phyloP scores from a whole-genome alignment of 2,797 vertebrate species.

The Eospalax fontanierii region DNA sequence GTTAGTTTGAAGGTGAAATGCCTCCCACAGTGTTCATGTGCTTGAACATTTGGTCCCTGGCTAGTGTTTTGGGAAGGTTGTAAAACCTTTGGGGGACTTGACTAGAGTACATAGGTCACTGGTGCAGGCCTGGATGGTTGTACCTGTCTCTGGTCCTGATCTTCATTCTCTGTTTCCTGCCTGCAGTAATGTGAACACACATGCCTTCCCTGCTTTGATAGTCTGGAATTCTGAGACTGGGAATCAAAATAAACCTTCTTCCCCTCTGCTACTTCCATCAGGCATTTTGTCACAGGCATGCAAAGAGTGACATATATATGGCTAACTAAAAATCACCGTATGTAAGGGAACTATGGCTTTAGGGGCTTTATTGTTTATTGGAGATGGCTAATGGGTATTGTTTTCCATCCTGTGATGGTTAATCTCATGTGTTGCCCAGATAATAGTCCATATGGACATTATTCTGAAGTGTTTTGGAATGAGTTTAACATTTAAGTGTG shows the following conservation, averaged over 20 bases:
- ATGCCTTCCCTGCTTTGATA: too few relatives aligned
- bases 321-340: not conserved
- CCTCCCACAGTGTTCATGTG: not conserved
- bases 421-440: not conserved
- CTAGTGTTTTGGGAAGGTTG: not conserved
- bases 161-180: not conserved
- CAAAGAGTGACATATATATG: not conserved
- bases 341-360: not conserved
- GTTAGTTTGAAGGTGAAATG: not conserved
- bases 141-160: not conserved
- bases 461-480: not conserved
- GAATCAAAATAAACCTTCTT: not conserved
- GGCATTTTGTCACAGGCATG: not conserved
- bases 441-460: not conserved
- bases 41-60: not conserved
- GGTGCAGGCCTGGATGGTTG: not conserved
- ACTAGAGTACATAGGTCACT: not conserved
- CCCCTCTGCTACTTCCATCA: not conserved
- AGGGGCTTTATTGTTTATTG: not conserved
- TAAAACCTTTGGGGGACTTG: not conserved
- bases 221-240: not conserved
- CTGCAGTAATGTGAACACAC: too few relatives aligned
- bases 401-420: not conserved
- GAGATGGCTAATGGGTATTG: not conserved
- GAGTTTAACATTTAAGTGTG: not conserved